phyloP scores from a whole-genome alignment of 2,797 vertebrate species.

The Muscicapa striata region DNA sequence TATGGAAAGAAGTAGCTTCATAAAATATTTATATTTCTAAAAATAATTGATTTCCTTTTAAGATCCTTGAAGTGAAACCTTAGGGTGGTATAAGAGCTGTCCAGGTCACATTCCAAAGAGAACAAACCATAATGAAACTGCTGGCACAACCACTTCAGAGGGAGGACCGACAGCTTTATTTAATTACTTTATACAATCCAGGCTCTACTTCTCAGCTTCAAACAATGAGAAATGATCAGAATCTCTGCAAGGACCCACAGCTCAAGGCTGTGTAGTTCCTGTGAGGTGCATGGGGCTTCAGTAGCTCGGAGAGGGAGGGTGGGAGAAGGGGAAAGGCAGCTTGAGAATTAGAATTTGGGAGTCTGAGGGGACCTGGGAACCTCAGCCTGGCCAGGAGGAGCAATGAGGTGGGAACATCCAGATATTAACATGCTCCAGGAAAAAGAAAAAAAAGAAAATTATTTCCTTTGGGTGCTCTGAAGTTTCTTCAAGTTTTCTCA shows the following conservation, averaged over 20 bases:
- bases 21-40: slow-evolving; percentile 45
- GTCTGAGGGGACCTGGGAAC: background rate
- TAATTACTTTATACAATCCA: slow-evolving; percentile 4
- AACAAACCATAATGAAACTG: background rate
- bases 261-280: background rate
- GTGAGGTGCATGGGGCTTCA: background rate
- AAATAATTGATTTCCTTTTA: slow-evolving; percentile 42
- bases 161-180: background rate
- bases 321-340: background rate
- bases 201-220: background rate
- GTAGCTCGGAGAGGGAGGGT: accelerated
- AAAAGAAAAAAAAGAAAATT: accelerated
- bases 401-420: background rate
- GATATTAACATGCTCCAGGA: accelerated
- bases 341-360: background rate
- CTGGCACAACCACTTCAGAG: background rate
- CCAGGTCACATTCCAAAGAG: background rate
- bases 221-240: background rate
- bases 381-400: background rate
- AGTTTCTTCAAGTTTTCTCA: background rate
- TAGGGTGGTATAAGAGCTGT: background rate
- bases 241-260: background rate
- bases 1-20: background rate
- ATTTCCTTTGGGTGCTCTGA: background rate
- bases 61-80: slow-evolving; percentile 22